These are phyloP conservation scores for Triplophysa rosa DNA, from an alignment of 2,113 vertebrate genomes.

Conservation along the genomic window DNA sequence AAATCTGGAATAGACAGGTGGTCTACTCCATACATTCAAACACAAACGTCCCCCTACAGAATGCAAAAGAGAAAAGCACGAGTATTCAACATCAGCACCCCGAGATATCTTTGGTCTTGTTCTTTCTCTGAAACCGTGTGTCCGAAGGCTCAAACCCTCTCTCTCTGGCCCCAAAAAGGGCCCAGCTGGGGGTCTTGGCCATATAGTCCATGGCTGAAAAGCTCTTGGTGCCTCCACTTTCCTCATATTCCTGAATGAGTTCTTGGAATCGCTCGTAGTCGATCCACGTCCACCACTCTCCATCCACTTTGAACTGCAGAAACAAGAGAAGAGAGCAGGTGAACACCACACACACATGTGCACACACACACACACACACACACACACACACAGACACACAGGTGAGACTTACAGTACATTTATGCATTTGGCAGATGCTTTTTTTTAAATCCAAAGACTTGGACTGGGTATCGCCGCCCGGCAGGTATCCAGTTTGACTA, in stretches of 20 bases:
- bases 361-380: too few relatives aligned
- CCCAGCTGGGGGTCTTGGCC: constrained; percentile 86
- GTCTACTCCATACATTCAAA: constrained; percentile 3
- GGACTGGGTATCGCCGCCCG: not conserved
- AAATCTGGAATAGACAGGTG: not conserved
- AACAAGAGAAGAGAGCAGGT: not conserved
- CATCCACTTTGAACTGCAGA: constrained; percentile 83
- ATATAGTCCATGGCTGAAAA: constrained; percentile 85
- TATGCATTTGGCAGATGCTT: too few relatives aligned
- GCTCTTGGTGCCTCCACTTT: constrained; percentile 64
- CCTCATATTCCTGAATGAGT: constrained; percentile 71
- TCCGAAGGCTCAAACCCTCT: constrained; percentile 89
- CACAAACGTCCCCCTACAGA: not conserved
- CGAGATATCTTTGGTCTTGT: constrained; percentile 82
- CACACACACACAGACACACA: too few relatives aligned
- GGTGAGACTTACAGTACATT: not conserved
- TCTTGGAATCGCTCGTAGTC: constrained; percentile 88
- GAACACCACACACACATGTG: not conserved
- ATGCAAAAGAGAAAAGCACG: not conserved
- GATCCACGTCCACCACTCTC: constrained; percentile 92
- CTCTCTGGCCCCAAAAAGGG: constrained; percentile 82
- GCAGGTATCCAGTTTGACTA: constrained; percentile 23
- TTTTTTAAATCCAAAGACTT: not conserved
- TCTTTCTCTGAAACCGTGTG: constrained; percentile 81
- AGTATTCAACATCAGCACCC: constrained; percentile 78